These are phyloP conservation scores for Prionailurus viverrinus DNA, from an alignment of 2,113 vertebrate species.

Conservation along the genomic window DNA sequence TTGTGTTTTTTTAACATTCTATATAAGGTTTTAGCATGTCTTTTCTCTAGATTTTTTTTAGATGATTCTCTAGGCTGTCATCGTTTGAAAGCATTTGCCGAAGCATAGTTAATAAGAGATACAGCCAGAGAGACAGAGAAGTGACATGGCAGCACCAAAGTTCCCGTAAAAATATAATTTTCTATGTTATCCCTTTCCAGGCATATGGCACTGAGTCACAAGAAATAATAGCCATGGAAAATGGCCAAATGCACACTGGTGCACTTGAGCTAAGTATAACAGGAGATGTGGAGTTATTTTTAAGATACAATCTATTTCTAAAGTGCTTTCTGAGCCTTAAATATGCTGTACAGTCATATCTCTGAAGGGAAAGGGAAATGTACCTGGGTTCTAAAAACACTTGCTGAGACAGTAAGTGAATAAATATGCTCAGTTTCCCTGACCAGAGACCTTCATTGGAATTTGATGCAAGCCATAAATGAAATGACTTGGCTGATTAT, in stretches of 20 bases:
- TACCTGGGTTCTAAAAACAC: conserved; percentile 39
- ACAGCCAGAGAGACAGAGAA: conserved; percentile 30
- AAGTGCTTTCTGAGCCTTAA: conserved; percentile 53
- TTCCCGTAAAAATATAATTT: conserved; percentile 54
- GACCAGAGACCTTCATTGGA: conserved; percentile 59
- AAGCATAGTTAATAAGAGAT: background rate
- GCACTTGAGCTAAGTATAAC: conserved; percentile 53
- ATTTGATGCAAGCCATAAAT: conserved; percentile 59
- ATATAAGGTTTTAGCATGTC: background rate
- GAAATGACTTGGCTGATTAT: conserved; percentile 50
- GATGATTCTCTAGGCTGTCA: conserved; percentile 3
- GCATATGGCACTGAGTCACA: conserved; percentile 59
- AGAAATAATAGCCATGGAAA: conserved; percentile 66
- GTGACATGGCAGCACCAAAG: background rate
- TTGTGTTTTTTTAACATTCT: background rate
- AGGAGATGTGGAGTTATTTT: conserved; percentile 64
- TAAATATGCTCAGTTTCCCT: conserved; percentile 22
- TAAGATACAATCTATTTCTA: conserved; percentile 45
- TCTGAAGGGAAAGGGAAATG: conserved; percentile 54
- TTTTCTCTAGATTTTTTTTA: background rate
- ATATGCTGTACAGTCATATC: conserved; percentile 9
- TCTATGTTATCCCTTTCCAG: conserved; percentile 60
- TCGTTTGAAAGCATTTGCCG: conserved; percentile 49
- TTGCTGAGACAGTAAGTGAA: conserved; percentile 71
- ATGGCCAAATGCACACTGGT: conserved; percentile 34